Evolutionary conservation across 2,797 vertebrate genomes (phyloP).

Genomic region (Siniperca scherzeri): DNA sequence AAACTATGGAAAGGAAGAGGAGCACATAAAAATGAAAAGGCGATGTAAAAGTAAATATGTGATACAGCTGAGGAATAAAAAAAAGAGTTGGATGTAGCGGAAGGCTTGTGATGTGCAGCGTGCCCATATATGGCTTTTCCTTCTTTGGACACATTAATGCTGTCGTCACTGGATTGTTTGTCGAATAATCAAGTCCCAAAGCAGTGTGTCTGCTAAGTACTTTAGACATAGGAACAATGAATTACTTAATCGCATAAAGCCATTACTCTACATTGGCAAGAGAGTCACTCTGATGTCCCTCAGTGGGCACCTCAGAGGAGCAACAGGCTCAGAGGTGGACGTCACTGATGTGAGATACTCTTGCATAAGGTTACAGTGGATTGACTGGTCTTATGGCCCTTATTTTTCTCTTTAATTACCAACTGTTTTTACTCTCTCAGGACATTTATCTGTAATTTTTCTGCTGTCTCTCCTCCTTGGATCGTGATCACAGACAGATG

Average conservation of each 20-base stretch:
- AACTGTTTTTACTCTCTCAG: background rate
- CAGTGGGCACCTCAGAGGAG: slow-evolving; percentile 23
- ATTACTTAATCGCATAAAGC: slow-evolving; percentile 64
- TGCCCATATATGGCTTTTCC: slow-evolving; percentile 11
- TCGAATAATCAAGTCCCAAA: slow-evolving; percentile 49
- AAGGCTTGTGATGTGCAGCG: background rate
- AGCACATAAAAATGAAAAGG: background rate
- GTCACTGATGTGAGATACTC: slow-evolving; percentile 17
- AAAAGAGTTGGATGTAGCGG: background rate
- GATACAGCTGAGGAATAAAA: background rate
- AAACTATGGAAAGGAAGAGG: background rate
- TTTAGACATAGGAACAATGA: slow-evolving; percentile 59
- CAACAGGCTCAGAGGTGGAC: slow-evolving; percentile 29
- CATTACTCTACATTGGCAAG: slow-evolving; percentile 28
- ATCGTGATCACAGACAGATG: slow-evolving; percentile 43
- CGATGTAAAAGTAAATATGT: background rate
- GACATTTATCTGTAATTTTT: background rate
- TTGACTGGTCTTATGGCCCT: background rate
- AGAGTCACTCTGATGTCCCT: slow-evolving; percentile 41
- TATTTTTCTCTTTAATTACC: background rate
- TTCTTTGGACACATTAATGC: slow-evolving; percentile 24
- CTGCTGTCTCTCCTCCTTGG: background rate
- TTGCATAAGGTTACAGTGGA: background rate
- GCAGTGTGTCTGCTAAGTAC: slow-evolving; percentile 36
- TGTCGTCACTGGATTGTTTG: slow-evolving; percentile 36